phyloP scores from a whole-genome alignment of 2,888 invertebrate genomes.

The Sinotaia quadrata region DNA sequence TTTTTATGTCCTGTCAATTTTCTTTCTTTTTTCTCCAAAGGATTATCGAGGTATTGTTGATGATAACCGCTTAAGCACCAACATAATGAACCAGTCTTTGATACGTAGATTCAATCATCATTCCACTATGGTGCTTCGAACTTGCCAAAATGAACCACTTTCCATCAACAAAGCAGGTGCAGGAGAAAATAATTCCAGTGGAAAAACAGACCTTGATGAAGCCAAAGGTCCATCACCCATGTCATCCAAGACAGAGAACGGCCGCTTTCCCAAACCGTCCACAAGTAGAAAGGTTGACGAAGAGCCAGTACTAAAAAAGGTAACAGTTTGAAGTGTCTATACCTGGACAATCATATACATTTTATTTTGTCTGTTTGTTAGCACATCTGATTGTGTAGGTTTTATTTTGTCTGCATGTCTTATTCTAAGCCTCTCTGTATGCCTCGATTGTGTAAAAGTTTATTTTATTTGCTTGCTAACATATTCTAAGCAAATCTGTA shows the following conservation, averaged over 20 bases:
- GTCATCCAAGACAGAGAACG: conserved; percentile 1
- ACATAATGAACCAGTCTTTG: conserved; percentile 77
- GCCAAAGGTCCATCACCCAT: not conserved
- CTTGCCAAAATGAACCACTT: conserved; percentile 57
- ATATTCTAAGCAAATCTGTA: no score
- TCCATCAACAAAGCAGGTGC: conserved; percentile 1
- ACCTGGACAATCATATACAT: no score
- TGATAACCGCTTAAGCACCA: conserved; percentile 48
- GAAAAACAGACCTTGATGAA: not conserved
- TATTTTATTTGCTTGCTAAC: no score
- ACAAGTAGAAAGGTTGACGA: conserved; percentile 9
- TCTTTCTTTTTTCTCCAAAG: conserved; percentile 33
- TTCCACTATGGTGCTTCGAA: conserved; percentile 90
- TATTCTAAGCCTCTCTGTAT: no score
- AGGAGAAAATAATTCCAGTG: not conserved
- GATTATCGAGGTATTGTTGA: conserved; percentile 56
- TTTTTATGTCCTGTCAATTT: not conserved
- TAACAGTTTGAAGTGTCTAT: no score
- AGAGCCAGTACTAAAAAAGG: conserved; percentile 33
- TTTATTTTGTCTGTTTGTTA: no score
- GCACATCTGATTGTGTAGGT: no score
- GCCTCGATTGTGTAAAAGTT: no score
- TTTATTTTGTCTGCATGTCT: no score
- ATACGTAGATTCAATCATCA: conserved; percentile 97
- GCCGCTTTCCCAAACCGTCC: conserved; percentile 1